Evolutionary conservation across 2,113 vertebrate species (phyloP), one percentile per base, ranked within the genome.

Genomic region (Sterrhoptilus dennistouni): DNA sequence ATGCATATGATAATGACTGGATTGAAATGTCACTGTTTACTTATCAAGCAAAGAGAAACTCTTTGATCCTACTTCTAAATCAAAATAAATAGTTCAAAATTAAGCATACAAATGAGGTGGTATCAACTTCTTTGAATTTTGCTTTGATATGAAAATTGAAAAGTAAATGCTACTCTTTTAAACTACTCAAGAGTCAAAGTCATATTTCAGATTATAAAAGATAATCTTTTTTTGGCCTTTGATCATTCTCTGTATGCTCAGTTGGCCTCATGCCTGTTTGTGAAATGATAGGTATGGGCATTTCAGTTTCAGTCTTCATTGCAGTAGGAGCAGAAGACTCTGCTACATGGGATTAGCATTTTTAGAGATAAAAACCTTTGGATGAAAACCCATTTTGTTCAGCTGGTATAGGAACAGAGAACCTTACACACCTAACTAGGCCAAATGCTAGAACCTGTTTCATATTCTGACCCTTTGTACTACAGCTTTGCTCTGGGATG

Each of bases 41-140:
- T 96, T 90, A 81, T n/a, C 78, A 94, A 89, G 65, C 40, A 66
- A 79, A 92, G 60, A 90, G 28, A 14, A 72, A 61, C 79, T 77
- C 76, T 97, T 96, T 97, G 93, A 97, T 97, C 88, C 10, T 86
- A 21, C 52, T 92, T 95, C 57, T 53, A 83, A 90, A 94, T 95
- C 23, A 92, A 95, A 96, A 93, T 66, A 94, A 95, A 74, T 87
- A 82, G 35, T 80, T 95, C 59, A 87, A 93, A 96, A 85, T 71
- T 7, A 90, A 93, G 71, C 54, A 61, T 50, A n/a, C n/a, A 64
- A 65, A 86, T 84, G 27, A 93, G 91, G 83, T 83, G 54, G 38
- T 86, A 88, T 66, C 71, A 64, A 56, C 59, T 91, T 56, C 56
- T 91, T 96, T 95, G 80, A 70, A 86, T 95, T 97, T 94, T 90